A percentile compares a stretch with the other conserved stretches of the same genome.
These are phyloP conservation scores for Colossoma macropomum DNA, from an alignment of 2,113 vertebrate genomes.

Conservation along the genomic window DNA sequence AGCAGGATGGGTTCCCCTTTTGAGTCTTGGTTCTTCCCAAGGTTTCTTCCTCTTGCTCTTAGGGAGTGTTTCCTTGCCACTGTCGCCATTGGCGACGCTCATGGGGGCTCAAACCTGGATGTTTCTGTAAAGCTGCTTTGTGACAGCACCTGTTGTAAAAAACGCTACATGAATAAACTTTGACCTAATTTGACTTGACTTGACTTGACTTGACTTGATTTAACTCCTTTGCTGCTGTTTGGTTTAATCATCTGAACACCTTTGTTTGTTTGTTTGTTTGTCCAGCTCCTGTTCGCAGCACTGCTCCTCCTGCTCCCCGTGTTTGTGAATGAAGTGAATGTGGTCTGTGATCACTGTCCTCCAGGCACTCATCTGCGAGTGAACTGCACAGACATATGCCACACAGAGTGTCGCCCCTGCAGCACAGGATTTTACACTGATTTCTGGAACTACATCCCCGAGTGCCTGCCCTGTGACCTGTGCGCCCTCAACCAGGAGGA, in stretches of 20 bases:
- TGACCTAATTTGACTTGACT: no score
- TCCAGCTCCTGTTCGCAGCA: neutral
- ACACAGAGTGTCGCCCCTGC: constrained; percentile 64
- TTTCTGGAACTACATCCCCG: constrained; percentile 69
- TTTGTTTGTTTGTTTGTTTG: neutral
- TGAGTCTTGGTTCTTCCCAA: no score
- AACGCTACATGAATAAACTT: no score
- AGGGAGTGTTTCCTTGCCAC: no score
- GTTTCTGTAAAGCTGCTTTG: no score
- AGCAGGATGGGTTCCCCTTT: no score
- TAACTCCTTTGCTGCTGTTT: neutral
- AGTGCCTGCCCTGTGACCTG: constrained; percentile 66
- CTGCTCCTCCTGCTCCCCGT: neutral
- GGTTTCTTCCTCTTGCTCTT: no score
- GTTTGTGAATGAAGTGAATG: neutral
- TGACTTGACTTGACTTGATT: no score
- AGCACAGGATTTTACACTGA: constrained; percentile 65
- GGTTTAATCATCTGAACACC: neutral
- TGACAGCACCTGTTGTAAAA: no score
- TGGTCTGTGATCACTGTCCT: constrained; percentile 64
- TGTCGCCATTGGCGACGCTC: no score
- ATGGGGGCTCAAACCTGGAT: no score
- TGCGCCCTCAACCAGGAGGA: constrained; percentile 62
- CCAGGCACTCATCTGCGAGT: constrained; percentile 58
- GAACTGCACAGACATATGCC: constrained; percentile 53